Evolutionary conservation across 2,113 vertebrate genomes (phyloP).

Genomic region (Montifringilla adamsi): DNA sequence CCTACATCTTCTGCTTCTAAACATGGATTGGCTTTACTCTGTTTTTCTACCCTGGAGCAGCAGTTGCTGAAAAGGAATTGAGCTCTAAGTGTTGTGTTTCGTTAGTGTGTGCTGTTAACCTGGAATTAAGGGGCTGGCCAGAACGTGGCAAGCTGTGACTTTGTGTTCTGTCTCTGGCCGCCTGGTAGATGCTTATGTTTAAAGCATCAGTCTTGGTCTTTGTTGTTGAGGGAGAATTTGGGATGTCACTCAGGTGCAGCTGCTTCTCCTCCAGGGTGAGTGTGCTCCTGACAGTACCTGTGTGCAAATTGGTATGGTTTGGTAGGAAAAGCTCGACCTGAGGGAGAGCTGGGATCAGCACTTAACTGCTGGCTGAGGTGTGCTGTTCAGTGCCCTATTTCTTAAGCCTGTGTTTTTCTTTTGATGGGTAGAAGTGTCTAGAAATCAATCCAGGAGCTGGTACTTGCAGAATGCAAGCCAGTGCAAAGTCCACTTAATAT

Average conservation of each 20-base stretch:
- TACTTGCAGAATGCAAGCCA: neutral
- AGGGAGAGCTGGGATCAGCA: neutral
- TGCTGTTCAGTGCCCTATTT: neutral
- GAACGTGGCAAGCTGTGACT: neutral
- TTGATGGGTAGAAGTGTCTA: neutral
- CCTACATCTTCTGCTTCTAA: neutral
- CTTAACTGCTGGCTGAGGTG: neutral
- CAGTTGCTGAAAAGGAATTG: neutral
- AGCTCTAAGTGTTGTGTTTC: neutral
- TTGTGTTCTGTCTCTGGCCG: neutral
- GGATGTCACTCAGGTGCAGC: rapidly evolving
- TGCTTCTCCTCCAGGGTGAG: neutral
- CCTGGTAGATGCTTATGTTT: neutral
- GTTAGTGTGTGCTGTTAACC: rapidly evolving
- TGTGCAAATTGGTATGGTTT: neutral
- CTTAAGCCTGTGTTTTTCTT: neutral
- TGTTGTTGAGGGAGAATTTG: neutral
- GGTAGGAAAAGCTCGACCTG: neutral
- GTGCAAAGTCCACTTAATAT: neutral
- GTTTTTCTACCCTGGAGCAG: neutral
- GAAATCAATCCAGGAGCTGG: neutral
- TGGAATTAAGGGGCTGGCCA: neutral
- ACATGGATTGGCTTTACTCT: neutral
- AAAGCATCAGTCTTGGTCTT: rapidly evolving
- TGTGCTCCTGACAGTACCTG: neutral